Base-by-base conservation (phyloP, 64 coral and sea anemone species). In the Montipora foliosa region DNA sequence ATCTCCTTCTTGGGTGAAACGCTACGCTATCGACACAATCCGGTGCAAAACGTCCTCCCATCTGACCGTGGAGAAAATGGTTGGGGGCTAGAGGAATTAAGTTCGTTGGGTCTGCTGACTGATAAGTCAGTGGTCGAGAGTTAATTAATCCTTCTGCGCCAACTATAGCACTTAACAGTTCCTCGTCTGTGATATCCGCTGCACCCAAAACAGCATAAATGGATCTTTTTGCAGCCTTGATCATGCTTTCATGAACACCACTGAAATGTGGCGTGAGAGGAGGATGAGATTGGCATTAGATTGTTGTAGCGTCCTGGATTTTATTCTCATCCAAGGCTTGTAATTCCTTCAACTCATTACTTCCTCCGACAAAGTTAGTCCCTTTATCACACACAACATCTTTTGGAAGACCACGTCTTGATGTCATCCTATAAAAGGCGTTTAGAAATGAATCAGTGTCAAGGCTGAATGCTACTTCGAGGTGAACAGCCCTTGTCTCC, bases 191-290 rank as follows among this genome's bases (percentile, higher is more conserved):
- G 53, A 57, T 57, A 58, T 79, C 76, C 22, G 76, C 58, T 25
- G 21, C 16, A 46, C 19, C 44, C 67, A 81, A 76, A 45, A 92
- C 19, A 15, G 67, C 11, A 76, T 71, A 87, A 11, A 57, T 82
- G 45, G n/a, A 46, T 87, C 62, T 79, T 75, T 78, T 88, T 52
- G 58, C 75, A 10, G 92, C 75, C 52, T 93, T 87, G 45, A 79
- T 81, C 85, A 88, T 93, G 12, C 66, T 74, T 72, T 87, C 57
- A 25, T 93, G 91, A 2, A 93, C 57, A 21, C 75, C 91, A n/a
- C 83, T 53, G 46, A 87, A 87, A n/a, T 93, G 91, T 15, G 74
- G 82, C 60, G 13, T 64, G 60, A 51, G n/a, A 66, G 78, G 93
- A 44, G 93, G 22, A 22, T 22, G 22, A 22, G 22, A 22, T 22